Evolutionary conservation across 2,113 vertebrate genomes (phyloP).

Genomic region (Lates calcarifer): DNA sequence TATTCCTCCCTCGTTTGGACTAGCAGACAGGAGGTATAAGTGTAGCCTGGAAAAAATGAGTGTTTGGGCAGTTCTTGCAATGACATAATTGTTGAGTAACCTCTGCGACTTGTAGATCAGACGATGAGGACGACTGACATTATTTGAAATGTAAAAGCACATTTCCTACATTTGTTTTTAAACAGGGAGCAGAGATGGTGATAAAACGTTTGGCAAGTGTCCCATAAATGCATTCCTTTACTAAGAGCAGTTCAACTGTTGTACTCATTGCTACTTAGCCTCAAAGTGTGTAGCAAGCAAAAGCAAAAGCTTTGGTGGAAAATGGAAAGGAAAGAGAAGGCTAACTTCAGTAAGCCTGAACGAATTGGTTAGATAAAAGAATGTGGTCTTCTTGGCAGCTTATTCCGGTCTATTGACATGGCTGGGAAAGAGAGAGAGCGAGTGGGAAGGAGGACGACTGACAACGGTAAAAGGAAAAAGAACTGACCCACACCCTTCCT

Average conservation of each 20-base stretch:
- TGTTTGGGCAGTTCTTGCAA: slow-evolving; percentile 8
- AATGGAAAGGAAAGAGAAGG: slow-evolving; percentile 16
- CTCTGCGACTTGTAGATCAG: neutral
- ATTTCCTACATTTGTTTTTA: neutral
- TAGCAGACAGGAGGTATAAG: neutral
- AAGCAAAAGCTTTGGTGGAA: slow-evolving; percentile 15
- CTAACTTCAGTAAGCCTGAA: slow-evolving; percentile 64
- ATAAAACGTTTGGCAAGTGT: neutral
- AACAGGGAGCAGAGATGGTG: neutral
- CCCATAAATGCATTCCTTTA: neutral
- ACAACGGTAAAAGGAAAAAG: slow-evolving; percentile 1
- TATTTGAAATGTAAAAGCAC: neutral
- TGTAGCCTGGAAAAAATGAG: slow-evolving; percentile 14
- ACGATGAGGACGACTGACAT: neutral
- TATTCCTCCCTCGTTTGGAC: slow-evolving; percentile 26
- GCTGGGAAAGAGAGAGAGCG: slow-evolving; percentile 34
- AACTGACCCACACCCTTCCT: slow-evolving; percentile 32
- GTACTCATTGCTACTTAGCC: neutral
- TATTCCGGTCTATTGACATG: slow-evolving; percentile 63
- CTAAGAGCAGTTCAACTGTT: neutral
- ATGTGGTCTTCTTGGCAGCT: slow-evolving; percentile 68
- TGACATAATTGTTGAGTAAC: slow-evolving; percentile 26
- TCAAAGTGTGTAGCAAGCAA: slow-evolving; percentile 2
- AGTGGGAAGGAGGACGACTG: slow-evolving; percentile 8
- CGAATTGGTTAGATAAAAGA: slow-evolving; percentile 67